Evolutionary conservation across 2,113 vertebrate species (phyloP), one percentile per base, ranked within the genome.

Genomic region (Bufo gargarizans): DNA sequence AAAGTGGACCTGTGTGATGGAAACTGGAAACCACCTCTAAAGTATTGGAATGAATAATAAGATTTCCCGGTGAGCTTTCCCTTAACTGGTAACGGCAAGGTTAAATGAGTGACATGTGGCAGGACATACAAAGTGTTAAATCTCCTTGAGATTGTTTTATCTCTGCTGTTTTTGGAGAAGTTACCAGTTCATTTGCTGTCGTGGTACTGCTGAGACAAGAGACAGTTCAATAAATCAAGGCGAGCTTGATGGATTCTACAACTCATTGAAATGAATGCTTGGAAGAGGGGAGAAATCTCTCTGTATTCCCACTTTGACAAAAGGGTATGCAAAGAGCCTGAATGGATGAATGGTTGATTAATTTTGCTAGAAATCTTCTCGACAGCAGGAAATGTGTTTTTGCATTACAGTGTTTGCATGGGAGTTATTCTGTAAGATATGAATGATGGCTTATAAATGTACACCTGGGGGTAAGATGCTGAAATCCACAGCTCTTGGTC

Each of bases 291-390:
- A 96, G 95, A 96, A 97, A 96, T 97, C 97, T 97, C 96, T 97
- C 95, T 96, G 96, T 96, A 94, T 97, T 97, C 96, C 96, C 94
- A 94, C 93, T 96, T 95, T 97, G 98, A 98, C 95, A 96, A 96
- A 98, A 99, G 97, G 97, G 97, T 98, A 99, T 98, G 97, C 97
- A 99, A 99, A 99, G 97, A 99, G 97, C 97, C 96, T 98, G 96
- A 97, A 99, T 99, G 97, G 97, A 97, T 98, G 98, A 99, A 99
- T 97, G 97, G 97, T 98, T 99, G 98, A 99, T 99, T 99, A 97
- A 99, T 99, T 99, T 97, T 97, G 95, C 95, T 95, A 94, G 96
- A 97, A 96, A 97, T 96, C 95, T 96, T 97, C 95, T 96, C 97
- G 97, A 99, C 98, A 99, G 97, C 97, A 96, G 96, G 97, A 98